Base-by-base conservation (phyloP, 2,888 invertebrate species). In the Eumerus sabulonum region DNA sequence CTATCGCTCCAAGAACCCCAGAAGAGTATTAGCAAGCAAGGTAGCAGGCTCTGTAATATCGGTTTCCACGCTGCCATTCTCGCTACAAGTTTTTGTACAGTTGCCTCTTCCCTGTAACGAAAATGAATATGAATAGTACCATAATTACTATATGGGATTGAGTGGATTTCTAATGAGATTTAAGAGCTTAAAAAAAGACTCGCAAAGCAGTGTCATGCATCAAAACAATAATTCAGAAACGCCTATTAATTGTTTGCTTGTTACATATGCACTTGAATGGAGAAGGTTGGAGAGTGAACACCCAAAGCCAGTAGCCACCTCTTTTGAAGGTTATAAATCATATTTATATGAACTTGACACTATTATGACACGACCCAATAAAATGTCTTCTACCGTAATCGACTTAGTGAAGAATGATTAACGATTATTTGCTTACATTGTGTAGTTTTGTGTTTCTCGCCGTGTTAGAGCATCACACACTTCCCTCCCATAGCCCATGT, bases 41-140 rank as follows among this genome's bases (percentile, higher is more conserved):
- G 96, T 19, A 96, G 89, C 51, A 94, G 92, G 82, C 95, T 95
- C 88, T 96, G 96, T 42, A 96, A 89, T 59, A 95, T 93, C 11
- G 95, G 95, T 86, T 96, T 95, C 95, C 95, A 96, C 16, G 95
- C 94, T 64, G 94, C 93, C 90, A 96, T 95, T 3, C 93, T 92
- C 0, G 96, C 95, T 1, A 94, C 94, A 83, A 94, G 88, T 76
- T 92, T 92, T 86, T 94, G 94, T 0, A 94, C 93, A 2, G 92
- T 91, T 86, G 91, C 91, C 86, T 92, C 92, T 87, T 92, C 92
- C 18, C 90, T 88, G 57, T 89, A 90, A 81, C n/a, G 36, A 77
- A 12, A 66, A 64, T 45, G 47, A 44, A 27, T 35, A 53, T 13
- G 62, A 13, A 73, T 71, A 50, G 11, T 5, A 35, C 17, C 13